Conservation (phyloP, 1,140 invertebrate genomes). For the Bicyclus anynana region DNA sequence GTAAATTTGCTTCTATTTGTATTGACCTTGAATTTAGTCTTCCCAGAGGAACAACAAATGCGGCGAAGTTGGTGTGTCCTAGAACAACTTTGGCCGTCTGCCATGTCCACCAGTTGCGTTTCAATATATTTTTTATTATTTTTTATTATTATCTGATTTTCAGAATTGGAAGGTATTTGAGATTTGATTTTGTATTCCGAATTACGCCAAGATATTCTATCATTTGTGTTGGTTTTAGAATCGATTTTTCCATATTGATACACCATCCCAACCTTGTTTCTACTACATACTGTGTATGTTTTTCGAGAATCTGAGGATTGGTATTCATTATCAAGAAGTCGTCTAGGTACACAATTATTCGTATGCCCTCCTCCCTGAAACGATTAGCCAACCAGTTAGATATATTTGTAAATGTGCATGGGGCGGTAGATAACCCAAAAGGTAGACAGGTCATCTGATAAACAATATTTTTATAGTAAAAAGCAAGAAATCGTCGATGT, state of each 20-base stretch:
- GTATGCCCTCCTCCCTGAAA: neutral
- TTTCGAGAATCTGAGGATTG: neutral
- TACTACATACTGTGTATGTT: neutral
- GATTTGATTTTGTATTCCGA: neutral
- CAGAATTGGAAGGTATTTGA: neutral
- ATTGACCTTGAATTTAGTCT: conserved; percentile 31
- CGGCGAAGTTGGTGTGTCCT: conserved; percentile 55
- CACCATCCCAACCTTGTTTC: neutral
- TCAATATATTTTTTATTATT: neutral
- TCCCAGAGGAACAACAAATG: conserved; percentile 77
- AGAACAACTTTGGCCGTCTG: neutral
- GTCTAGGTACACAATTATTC: conserved; percentile 4
- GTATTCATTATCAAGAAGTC: neutral
- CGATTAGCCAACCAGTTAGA: conserved; percentile 3
- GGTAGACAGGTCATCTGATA: conserved; percentile 2
- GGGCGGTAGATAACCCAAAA: neutral
- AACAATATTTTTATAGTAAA: neutral
- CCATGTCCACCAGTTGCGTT: neutral
- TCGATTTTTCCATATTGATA: neutral
- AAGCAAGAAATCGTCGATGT: conserved; percentile 20
- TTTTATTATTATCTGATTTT: neutral
- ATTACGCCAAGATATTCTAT: conserved; percentile 1
- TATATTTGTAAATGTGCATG: neutral
- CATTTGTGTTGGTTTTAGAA: neutral
- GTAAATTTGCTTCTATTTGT: conserved; percentile 19